A percentile compares a stretch with the other conserved stretches of the same genome.
phyloP scores from a whole-genome alignment of 2,797 vertebrate genomes.

The Clamator glandarius region DNA sequence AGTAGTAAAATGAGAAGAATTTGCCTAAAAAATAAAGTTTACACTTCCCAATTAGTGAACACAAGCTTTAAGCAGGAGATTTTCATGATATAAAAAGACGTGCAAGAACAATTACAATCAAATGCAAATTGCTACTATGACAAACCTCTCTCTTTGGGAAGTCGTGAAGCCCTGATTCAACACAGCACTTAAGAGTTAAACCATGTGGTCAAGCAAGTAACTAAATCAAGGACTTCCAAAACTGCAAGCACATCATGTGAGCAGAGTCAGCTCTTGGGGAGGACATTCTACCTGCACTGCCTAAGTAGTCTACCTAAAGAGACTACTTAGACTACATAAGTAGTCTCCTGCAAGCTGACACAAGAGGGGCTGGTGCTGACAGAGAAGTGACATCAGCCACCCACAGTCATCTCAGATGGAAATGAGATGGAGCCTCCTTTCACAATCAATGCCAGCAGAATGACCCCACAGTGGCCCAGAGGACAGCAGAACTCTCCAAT shows the following conservation, averaged over 20 bases:
- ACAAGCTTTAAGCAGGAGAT: background rate
- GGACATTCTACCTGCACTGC: background rate
- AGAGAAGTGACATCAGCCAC: background rate
- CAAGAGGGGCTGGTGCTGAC: rapidly evolving
- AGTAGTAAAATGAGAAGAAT: background rate
- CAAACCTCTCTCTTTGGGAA: background rate
- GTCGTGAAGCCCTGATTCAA: background rate
- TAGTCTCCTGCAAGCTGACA: rapidly evolving
- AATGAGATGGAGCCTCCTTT: background rate
- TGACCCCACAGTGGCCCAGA: rapidly evolving
- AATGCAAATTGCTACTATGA: background rate
- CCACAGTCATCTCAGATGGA: rapidly evolving
- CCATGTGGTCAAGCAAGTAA: background rate
- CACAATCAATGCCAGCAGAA: rapidly evolving
- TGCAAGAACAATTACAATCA: background rate
- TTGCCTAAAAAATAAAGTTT: background rate
- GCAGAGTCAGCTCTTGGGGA: rapidly evolving
- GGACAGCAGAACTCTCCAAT: background rate
- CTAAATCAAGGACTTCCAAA: background rate
- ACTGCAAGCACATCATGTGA: rapidly evolving
- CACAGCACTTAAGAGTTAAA: background rate
- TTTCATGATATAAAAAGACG: background rate
- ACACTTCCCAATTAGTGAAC: background rate
- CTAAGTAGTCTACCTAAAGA: no score
- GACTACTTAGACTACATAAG: background rate